Evolutionary conservation across 2,113 vertebrate species (phyloP).

Genomic region (Hippopotamus amphibius): DNA sequence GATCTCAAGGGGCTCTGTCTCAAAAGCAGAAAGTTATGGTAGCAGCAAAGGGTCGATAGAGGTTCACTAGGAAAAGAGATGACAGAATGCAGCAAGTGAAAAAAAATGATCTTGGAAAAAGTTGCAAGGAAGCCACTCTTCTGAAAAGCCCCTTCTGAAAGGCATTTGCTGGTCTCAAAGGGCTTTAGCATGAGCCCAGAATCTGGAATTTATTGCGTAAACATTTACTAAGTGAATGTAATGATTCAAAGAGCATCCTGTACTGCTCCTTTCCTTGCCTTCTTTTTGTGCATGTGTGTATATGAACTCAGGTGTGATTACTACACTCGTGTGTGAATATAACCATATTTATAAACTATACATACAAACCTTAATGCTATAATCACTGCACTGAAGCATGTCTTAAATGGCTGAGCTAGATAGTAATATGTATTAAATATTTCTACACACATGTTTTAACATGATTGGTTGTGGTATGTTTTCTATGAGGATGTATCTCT

Average conservation of each 20-base stretch:
- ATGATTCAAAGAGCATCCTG: neutral
- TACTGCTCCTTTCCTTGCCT: neutral
- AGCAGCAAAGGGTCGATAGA: neutral
- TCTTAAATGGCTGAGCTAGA: slow-evolving; percentile 12
- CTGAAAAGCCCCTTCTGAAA: slow-evolving; percentile 2
- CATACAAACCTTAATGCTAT: neutral
- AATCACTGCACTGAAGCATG: neutral
- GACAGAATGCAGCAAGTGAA: neutral
- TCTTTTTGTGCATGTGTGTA: neutral
- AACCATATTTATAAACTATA: neutral
- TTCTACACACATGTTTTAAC: neutral
- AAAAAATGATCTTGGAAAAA: neutral
- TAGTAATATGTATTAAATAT: neutral
- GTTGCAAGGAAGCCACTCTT: neutral
- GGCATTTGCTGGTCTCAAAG: neutral
- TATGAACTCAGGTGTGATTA: neutral
- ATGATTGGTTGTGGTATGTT: neutral
- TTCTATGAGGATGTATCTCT: slow-evolving; percentile 30
- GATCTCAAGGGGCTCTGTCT: neutral
- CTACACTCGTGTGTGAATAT: neutral
- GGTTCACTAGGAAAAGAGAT: neutral
- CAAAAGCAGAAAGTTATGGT: slow-evolving; percentile 13
- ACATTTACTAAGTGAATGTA: neutral
- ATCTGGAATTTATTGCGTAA: slow-evolving; percentile 49
- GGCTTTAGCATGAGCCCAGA: neutral